These are phyloP conservation scores for Babylonia areolata DNA, from an alignment of 1,140 invertebrate genomes.

Conservation along the genomic window DNA sequence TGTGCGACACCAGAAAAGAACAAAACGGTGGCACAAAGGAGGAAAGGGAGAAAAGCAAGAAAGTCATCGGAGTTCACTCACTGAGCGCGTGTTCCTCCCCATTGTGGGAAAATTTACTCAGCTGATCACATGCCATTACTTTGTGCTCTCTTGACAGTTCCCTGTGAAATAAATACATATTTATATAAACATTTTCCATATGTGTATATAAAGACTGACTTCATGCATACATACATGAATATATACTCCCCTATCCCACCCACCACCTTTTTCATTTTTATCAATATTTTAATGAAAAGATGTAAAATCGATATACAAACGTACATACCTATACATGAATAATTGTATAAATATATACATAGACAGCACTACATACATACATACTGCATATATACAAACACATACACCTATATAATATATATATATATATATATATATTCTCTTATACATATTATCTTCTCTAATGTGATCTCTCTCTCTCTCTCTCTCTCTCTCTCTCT, in stretches of 20 bases:
- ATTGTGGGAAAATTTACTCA: background rate
- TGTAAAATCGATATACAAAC: background rate
- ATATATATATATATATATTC: background rate
- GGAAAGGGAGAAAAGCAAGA: no score
- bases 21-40: no score
- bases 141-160: background rate
- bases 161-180: background rate
- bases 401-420: background rate
- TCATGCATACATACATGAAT: no score
- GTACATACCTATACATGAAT: background rate
- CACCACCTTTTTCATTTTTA: background rate
- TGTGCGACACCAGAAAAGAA: no score
- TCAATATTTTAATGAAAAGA: background rate
- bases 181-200: background rate
- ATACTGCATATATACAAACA: background rate
- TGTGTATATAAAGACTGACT: background rate
- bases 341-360: background rate
- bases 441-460: no score
- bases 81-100: background rate
- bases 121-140: constrained; percentile 10
- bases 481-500: no score
- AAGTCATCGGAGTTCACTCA: background rate
- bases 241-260: no score
- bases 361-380: background rate
- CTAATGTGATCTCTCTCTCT: no score